Evolutionary conservation across 2,888 invertebrate species (phyloP).

Genomic region (Deroplatys truncata): DNA sequence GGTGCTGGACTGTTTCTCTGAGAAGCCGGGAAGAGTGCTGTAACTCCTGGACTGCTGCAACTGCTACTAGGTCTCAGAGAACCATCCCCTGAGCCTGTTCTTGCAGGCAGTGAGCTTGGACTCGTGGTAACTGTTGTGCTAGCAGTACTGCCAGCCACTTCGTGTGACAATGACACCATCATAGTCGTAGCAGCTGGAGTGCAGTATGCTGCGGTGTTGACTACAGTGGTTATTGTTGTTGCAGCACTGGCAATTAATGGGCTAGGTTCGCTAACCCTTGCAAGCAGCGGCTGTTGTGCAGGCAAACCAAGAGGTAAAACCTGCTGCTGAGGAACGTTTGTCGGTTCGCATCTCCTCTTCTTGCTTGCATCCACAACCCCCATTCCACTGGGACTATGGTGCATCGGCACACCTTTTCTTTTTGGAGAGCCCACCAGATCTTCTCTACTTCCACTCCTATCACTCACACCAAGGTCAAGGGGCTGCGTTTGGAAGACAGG

Average conservation of each 20-base stretch:
- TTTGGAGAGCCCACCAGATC: constrained; percentile 51
- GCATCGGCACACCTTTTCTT: constrained; percentile 55
- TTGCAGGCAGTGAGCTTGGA: constrained; percentile 31
- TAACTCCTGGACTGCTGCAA: constrained; percentile 15
- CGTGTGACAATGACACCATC: constrained; percentile 33
- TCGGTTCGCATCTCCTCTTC: constrained; percentile 45
- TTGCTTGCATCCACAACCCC: constrained; percentile 56
- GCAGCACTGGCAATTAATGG: constrained; percentile 58
- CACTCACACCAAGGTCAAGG: constrained; percentile 65
- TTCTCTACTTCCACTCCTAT: constrained; percentile 35
- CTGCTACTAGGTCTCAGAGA: constrained; percentile 26
- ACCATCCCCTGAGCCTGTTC: constrained; percentile 59
- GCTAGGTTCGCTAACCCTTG: constrained; percentile 59
- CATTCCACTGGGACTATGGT: constrained; percentile 46
- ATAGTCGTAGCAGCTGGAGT: constrained; percentile 17
- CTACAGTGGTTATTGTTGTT: constrained; percentile 60
- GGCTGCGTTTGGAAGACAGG: constrained; percentile 68
- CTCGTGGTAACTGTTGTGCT: constrained; percentile 56
- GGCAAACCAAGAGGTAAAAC: constrained; percentile 32
- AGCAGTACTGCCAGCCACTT: constrained; percentile 46
- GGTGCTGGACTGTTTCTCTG: constrained; percentile 27
- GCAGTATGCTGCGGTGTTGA: constrained; percentile 57
- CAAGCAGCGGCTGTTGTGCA: constrained; percentile 46
- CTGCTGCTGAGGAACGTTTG: not conserved
- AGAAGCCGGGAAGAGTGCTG: constrained; percentile 3